Percentiles rank a stretch among this genome's conserved stretches.
phyloP scores from a whole-genome alignment of 2,888 invertebrate species.

The Athalia circularis region DNA sequence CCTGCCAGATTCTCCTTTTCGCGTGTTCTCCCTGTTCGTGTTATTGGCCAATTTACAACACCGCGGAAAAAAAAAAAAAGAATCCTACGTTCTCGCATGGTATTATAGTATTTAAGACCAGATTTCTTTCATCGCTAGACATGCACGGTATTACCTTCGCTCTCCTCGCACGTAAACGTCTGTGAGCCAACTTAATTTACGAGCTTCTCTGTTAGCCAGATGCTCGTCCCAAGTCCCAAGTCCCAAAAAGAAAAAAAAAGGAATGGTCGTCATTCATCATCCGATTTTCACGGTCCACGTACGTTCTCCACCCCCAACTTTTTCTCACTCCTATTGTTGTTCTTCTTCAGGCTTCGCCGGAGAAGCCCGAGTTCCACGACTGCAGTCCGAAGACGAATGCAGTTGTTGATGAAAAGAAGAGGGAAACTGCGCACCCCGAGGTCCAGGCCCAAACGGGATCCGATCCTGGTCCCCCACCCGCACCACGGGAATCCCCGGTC shows the following conservation, averaged over 20 bases:
- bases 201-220: slow-evolving; percentile 15
- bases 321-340: not conserved
- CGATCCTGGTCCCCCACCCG: slow-evolving; percentile 49
- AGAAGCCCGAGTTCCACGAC: slow-evolving; percentile 26
- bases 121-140: not conserved
- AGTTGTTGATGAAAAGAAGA: not conserved
- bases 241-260: not conserved
- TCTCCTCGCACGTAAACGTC: no score
- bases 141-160: no score
- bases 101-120: not conserved
- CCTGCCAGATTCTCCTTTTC: slow-evolving; percentile 20
- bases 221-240: not conserved
- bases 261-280: not conserved
- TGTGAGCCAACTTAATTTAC: not conserved
- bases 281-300: not conserved
- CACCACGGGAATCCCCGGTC: slow-evolving; percentile 34
- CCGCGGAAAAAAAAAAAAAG: not conserved
- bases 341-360: slow-evolving; percentile 35
- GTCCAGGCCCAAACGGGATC: slow-evolving; percentile 40
- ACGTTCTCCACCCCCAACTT: no score
- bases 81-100: not conserved
- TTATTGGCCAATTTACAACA: not conserved
- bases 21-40: not conserved
- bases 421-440: slow-evolving; percentile 21
- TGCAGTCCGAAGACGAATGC: not conserved